Evolutionary conservation across 2,888 invertebrate genomes (phyloP), one percentile per base, ranked within the genome.

Genomic region (Protophormia terraenovae): DNA sequence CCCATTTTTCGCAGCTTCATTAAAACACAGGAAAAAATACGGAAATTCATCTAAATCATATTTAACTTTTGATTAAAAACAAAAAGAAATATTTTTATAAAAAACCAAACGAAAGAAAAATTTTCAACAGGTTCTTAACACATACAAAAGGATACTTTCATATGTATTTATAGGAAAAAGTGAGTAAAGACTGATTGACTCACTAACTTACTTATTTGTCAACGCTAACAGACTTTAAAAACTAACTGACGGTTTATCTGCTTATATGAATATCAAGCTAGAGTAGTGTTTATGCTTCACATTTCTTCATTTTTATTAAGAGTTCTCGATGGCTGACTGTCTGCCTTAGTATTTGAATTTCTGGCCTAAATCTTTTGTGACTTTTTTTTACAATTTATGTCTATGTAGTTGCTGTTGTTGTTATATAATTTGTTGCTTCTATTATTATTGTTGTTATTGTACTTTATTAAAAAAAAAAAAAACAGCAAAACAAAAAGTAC

Each of bases 321-420:
- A 47, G 47, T 6, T n/a, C n/a, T n/a, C n/a, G n/a, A n/a, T n/a
- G n/a, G n/a, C n/a, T n/a, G n/a, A n/a, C 73, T 53, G 35, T 55
- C 32, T 55, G 72, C 29, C 19, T 71, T 64, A 19, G 60, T 10
- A 27, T 64, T 47, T 4, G 4, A 47, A 29, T 73, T 71, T 38
- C 27, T 82, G 82, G 78, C 85, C 78, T 79, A 75, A 79, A 71
- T 85, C 64, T 69, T 79, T 75, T 75, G 85, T 71, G 73, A 58
- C n/a, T 71, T 85, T 69, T 71, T 75, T 53, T 66, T 45, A 24
- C 14, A 64, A 27, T 27, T 35, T 19, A 14, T 4, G 4, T 16
- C 0, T 50, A 10, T 12, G 2, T 7, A 35, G 22, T 12, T 53
- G 45, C 7, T 22, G n/a, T 29, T 47, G 24, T 24, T 29, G 29